Evolutionary conservation across 2,888 invertebrate genomes (phyloP), one percentile per base, ranked within the genome.

Genomic region (Acrocyrtus sp.): DNA sequence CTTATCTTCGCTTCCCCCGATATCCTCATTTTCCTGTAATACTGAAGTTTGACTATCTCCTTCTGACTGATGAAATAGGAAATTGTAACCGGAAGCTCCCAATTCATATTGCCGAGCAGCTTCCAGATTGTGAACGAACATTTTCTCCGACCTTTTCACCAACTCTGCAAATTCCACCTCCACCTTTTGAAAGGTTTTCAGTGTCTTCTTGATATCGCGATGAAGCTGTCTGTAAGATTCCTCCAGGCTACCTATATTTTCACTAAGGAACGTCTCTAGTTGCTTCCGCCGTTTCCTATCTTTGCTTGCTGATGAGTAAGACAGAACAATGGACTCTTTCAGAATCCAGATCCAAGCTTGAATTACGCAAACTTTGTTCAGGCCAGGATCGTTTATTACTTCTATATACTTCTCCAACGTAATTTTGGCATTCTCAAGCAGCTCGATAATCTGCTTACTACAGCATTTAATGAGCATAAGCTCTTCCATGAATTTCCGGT

Each of bases 271-370:
- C 1, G 24, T 12, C 0, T n/a, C 4, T 3, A 54, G 10, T 1
- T 5, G 2, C 26, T 39, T 45, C 12, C 34, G 21, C 10, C 26
- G 3, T 10, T 4, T 22, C 10, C 47, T 29, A 6, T 68, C 54
- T 10, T 47, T 48, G 10, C 17, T 39, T 3, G 24, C 45, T 10
- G 47, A 19, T 0, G n/a, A 51, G 19, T n/a, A 34, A 2, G 48
- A n/a, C 0, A 47, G 8, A 4, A 47, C 10, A 5, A 53, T 43
- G 15, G 61, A 22, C 27, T 68, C 68, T 12, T 61, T 60, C 8
- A 50, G 29, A 15, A 68, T 54, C 68, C 68, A 68, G 12, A 54
- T 29, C 68, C 68, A 68, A 12, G 61, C 68, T 27, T 68, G 58
- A 10, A 60, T 29, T 10, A 17, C 4, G 12, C n/a, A 21, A 53